These are phyloP conservation scores for Centropyge bicolor DNA, from an alignment of 2,797 vertebrate species.

Conservation along the genomic window DNA sequence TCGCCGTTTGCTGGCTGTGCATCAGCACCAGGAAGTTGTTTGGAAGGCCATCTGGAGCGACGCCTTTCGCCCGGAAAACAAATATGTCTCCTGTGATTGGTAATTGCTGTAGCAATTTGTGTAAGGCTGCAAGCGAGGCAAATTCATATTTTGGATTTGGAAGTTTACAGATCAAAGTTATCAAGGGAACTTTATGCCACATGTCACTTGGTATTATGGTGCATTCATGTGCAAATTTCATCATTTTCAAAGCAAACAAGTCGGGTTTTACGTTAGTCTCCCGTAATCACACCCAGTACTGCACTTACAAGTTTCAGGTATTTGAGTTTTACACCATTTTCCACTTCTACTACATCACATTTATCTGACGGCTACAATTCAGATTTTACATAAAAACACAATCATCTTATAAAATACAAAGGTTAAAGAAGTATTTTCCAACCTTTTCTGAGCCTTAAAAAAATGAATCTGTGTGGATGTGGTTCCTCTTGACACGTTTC, in stretches of 20 bases:
- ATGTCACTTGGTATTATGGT: neutral
- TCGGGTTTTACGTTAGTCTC: neutral
- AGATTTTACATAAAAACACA: neutral
- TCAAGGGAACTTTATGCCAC: neutral
- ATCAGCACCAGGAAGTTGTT: slow-evolving; percentile 10
- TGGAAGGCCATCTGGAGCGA: slow-evolving; percentile 35
- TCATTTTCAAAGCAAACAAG: neutral
- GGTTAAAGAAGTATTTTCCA: neutral
- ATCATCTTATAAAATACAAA: neutral
- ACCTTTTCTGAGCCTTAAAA: neutral
- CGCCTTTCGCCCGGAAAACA: slow-evolving; percentile 8
- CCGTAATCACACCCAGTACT: neutral
- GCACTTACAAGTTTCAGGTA: neutral
- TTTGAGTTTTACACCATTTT: neutral
- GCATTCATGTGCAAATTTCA: neutral
- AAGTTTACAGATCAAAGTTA: slow-evolving; percentile 9
- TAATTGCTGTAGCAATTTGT: slow-evolving; percentile 8
- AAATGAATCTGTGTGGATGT: too few species aligned
- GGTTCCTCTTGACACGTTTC: neutral
- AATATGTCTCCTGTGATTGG: slow-evolving; percentile 11
- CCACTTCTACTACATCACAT: too few species aligned
- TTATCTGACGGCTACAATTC: too few species aligned
- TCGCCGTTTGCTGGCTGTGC: neutral
- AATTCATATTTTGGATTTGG: neutral
- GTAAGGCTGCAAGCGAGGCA: neutral